Evolutionary conservation across 2,888 invertebrate species (phyloP), one percentile per base, ranked within the genome.

Genomic region (Tyria jacobaeae): DNA sequence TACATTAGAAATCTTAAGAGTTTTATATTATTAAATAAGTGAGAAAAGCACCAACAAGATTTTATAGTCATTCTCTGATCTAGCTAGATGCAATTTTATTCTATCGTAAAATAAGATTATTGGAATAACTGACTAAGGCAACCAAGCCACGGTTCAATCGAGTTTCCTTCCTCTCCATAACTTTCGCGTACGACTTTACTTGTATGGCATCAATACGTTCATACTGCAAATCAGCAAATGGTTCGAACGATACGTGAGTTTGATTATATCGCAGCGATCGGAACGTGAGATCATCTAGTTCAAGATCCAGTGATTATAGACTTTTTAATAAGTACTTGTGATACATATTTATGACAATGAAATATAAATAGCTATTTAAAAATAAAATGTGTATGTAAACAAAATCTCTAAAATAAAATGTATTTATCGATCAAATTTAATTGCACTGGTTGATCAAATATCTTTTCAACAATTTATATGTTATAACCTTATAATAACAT

Each of bases 181-280:
- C 76, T 82, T 81, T 80, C 79, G 54, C 75, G 39, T 39, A 27
- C 53, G 63, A 71, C 41, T 75, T 66, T 35, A 54, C 63, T 67
- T 66, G 59, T 64, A 63, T 64, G 57, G 60, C 64, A 62, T 61
- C 62, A 53, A 66, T 66, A 64, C 52, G 56, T 64, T 64, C 63
- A 66, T 79, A 71, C 76, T 73, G 64, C 68, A 76, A 81, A 80
- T 75, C 73, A 72, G 76, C 70, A 80, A 82, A 81, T 80, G 74
- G 67, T 39, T 60, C 70, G 68, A 64, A 65, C 70, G 67, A 68
- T 80, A 82, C 82, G 81, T 81, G 81, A 71, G 64, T 55, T 70
- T 78, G 79, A 81, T 82, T 78, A 80, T 73, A 76, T 82, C 73
- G 64, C 53, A 61, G 35, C 62, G 68, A 72, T 72, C 68, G 68